Conservation (phyloP, 2,888 invertebrate species). For the Caenorhabditis japonica region DNA sequence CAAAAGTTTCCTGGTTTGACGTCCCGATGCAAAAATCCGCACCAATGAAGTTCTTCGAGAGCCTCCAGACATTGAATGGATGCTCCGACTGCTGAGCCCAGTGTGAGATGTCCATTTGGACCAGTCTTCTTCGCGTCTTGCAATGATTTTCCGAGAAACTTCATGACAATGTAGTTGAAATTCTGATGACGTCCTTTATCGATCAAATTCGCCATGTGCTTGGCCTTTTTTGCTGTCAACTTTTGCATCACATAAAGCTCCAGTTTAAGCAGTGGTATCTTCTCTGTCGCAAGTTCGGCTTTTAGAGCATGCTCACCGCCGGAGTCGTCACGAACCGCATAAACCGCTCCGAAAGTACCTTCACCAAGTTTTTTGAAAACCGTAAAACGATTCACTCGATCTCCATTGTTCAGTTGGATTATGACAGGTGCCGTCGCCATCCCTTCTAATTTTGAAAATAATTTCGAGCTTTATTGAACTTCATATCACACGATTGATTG, state of each 20-base stretch:
- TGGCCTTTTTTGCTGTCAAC: conserved; percentile 52
- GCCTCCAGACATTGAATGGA: conserved; percentile 73
- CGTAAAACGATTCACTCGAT: conserved; percentile 54
- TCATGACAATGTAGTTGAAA: conserved; percentile 71
- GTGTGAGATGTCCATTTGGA: conserved; percentile 56
- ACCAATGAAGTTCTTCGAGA: conserved; percentile 71
- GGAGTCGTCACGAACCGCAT: conserved; percentile 50
- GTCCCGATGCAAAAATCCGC: conserved; percentile 61
- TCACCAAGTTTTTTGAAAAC: conserved; percentile 64
- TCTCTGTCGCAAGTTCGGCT: background rate
- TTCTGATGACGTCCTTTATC: conserved; percentile 60
- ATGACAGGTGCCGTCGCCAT: conserved; percentile 38
- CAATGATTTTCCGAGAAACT: conserved; percentile 63
- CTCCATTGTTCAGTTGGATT: conserved; percentile 50
- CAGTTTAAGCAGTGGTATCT: conserved; percentile 62
- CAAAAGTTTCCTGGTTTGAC: conserved; percentile 70
- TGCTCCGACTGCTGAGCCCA: conserved; percentile 69
- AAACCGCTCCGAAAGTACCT: conserved; percentile 71
- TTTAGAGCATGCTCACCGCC: conserved; percentile 65
- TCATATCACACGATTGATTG: too few relatives aligned
- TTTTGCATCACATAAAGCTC: conserved; percentile 69
- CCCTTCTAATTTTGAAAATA: too few relatives aligned
- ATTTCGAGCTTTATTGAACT: too few relatives aligned
- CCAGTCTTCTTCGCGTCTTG: conserved; percentile 63
- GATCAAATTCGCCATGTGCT: conserved; percentile 64